Evolutionary conservation across 2,113 vertebrate species (phyloP).

Genomic region (Chlorocebus sabaeus): DNA sequence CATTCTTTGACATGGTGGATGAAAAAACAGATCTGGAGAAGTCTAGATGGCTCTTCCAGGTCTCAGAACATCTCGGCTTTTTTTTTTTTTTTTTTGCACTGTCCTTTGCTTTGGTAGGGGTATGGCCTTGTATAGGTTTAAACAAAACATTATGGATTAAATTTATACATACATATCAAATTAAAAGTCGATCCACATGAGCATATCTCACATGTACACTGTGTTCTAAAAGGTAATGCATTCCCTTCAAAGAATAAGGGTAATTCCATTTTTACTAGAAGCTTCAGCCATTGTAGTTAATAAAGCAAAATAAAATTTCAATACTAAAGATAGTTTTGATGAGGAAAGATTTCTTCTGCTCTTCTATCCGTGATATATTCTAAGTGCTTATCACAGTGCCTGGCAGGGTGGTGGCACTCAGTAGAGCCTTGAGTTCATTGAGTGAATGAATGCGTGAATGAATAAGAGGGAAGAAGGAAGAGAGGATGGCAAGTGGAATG

Average conservation of each 20-base stretch:
- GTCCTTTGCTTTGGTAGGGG: background rate
- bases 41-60: background rate
- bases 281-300: background rate
- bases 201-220: background rate
- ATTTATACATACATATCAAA: background rate
- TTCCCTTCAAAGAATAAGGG: background rate
- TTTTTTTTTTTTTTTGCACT: background rate
- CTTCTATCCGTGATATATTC: background rate
- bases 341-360: background rate
- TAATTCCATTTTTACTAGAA: background rate
- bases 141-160: background rate
- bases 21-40: background rate
- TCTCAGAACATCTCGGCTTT: background rate
- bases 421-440: background rate
- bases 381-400: background rate
- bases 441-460: background rate
- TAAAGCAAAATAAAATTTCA: background rate
- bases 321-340: background rate
- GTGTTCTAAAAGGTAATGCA: background rate
- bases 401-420: background rate
- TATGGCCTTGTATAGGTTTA: background rate
- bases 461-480: background rate
- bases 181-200: background rate
- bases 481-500: background rate
- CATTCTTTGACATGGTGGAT: background rate